These are phyloP conservation scores for Mareca penelope DNA, from an alignment of 2,797 vertebrate genomes.

Conservation along the genomic window DNA sequence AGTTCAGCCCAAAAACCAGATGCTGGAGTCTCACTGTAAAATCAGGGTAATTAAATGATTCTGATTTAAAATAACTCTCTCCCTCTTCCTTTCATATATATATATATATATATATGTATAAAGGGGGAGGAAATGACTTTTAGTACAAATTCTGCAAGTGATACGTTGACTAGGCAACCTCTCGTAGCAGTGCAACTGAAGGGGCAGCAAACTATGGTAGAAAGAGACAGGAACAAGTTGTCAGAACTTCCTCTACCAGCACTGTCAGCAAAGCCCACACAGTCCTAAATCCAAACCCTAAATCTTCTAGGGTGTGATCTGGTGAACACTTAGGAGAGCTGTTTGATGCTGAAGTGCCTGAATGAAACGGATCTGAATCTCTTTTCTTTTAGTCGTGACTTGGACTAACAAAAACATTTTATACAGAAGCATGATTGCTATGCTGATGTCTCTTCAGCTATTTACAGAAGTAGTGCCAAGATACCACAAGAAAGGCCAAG, in stretches of 20 bases:
- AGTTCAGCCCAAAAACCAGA: background rate
- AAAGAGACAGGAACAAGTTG: background rate
- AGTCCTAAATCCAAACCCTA: background rate
- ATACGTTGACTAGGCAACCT: background rate
- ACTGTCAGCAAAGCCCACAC: background rate
- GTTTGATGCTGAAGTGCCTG: background rate
- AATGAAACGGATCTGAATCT: conserved; percentile 2
- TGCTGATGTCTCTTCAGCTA: conserved; percentile 50
- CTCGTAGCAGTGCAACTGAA: background rate
- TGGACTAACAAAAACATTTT: conserved; percentile 40
- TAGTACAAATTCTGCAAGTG: background rate
- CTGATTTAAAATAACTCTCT: background rate
- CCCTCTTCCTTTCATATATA: no score
- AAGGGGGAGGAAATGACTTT: background rate
- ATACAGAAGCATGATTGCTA: conserved; percentile 60
- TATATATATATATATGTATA: no score
- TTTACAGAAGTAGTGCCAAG: conserved; percentile 67
- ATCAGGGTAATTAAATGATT: background rate
- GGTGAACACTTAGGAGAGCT: background rate
- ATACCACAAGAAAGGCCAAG: conserved; percentile 65
- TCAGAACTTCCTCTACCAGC: background rate
- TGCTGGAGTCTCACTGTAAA: background rate
- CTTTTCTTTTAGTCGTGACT: background rate
- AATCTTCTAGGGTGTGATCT: background rate
- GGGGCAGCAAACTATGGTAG: background rate